Percentiles rank a stretch among this genome's conserved stretches.
These are phyloP conservation scores for Pseudomyrmex cubaensis DNA, from an alignment of 1,140 invertebrate genomes.

Conservation along the genomic window DNA sequence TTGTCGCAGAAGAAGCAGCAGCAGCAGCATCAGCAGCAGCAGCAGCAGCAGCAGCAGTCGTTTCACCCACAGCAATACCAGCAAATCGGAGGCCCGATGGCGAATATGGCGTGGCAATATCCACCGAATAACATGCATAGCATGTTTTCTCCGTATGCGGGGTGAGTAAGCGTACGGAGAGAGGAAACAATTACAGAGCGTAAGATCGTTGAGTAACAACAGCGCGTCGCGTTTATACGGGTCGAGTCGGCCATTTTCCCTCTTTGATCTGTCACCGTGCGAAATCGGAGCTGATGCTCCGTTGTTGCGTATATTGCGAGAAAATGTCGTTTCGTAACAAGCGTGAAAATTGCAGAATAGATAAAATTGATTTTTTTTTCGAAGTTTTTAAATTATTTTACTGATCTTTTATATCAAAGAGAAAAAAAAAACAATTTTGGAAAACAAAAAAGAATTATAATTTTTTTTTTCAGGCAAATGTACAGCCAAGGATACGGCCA, in stretches of 20 bases:
- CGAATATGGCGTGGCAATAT: constrained; percentile 84
- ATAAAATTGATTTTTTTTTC: not conserved
- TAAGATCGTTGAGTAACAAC: no score
- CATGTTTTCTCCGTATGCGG: constrained; percentile 80
- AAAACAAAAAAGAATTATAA: no score
- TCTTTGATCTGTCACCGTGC: not conserved
- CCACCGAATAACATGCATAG: constrained; percentile 81
- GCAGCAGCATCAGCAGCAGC: constrained; percentile 76
- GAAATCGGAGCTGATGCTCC: not conserved
- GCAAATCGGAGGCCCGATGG: constrained; percentile 80
- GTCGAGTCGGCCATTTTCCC: constrained; percentile 19
- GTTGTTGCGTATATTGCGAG: not conserved
- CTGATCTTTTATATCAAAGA: no score
- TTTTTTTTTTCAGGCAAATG: constrained; percentile 78
- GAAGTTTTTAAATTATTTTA: not conserved
- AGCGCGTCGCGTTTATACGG: no score
- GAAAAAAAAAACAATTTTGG: no score
- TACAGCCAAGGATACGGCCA: constrained; percentile 79
- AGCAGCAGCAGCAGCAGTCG: constrained; percentile 77
- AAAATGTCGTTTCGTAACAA: not conserved
- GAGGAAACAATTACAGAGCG: not conserved
- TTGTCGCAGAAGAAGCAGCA: constrained; percentile 83
- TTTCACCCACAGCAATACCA: constrained; percentile 72
- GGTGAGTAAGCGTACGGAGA: constrained; percentile 69
- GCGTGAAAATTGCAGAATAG: not conserved